Percentiles rank a stretch among this genome's conserved stretches.
phyloP scores from a whole-genome alignment of 2,113 vertebrate species.

The Mesocricetus auratus region DNA sequence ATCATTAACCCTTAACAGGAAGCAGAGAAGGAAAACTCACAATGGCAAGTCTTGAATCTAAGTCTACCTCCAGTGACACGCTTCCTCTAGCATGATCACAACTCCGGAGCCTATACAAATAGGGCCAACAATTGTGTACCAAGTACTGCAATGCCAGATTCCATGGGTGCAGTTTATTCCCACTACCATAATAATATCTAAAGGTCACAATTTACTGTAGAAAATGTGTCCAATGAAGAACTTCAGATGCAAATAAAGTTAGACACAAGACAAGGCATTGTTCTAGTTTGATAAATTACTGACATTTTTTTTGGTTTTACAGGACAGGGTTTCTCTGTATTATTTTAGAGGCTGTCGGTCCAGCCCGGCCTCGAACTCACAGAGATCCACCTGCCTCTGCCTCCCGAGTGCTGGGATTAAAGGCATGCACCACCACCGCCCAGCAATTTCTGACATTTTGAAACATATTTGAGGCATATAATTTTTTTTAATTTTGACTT shows the following conservation, averaged over 20 bases:
- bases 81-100: no score
- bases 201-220: background rate
- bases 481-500: background rate
- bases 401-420: no score
- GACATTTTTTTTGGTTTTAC: no score
- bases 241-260: conserved; percentile 14
- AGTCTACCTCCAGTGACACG: background rate
- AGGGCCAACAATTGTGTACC: background rate
- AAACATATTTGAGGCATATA: background rate
- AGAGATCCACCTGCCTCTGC: no score
- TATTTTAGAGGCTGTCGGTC: no score
- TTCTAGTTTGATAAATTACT: background rate
- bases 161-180: background rate
- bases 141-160: background rate
- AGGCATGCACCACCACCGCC: no score
- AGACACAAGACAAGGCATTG: background rate
- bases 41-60: background rate
- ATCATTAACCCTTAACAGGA: background rate
- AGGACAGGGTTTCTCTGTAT: no score
- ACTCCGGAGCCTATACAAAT: background rate
- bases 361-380: no score
- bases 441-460: background rate
- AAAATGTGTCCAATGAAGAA: background rate
- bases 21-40: background rate
- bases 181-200: background rate